These are phyloP conservation scores for Pontoporia blainvillei DNA, from an alignment of 2,113 vertebrate species.

Conservation along the genomic window DNA sequence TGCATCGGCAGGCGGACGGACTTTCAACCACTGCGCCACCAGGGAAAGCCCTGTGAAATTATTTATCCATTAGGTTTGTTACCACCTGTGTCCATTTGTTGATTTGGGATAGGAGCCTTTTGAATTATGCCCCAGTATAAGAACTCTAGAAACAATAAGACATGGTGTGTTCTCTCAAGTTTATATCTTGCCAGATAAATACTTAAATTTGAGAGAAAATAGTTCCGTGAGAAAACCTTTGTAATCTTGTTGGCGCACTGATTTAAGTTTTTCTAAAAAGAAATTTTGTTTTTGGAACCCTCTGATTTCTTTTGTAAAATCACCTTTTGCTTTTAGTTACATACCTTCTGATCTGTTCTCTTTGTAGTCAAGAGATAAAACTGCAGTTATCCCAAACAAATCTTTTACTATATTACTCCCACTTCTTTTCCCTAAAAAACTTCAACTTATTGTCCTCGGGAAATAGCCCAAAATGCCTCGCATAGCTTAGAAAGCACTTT, in stretches of 20 bases:
- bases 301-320: slow-evolving; percentile 15
- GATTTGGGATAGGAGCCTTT: not conserved
- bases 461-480: not conserved
- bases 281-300: not conserved
- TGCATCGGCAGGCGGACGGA: too few species aligned
- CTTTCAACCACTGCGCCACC: too few species aligned
- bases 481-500: not conserved
- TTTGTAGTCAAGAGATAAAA: not conserved
- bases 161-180: not conserved
- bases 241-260: not conserved
- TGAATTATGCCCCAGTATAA: not conserved
- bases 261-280: not conserved
- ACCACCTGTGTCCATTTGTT: not conserved
- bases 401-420: not conserved
- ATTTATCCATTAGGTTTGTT: not conserved
- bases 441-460: not conserved
- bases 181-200: slow-evolving; percentile 16
- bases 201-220: slow-evolving; percentile 27
- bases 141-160: not conserved
- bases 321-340: slow-evolving; percentile 16
- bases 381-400: not conserved
- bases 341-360: not conserved
- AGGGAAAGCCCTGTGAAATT: not conserved
- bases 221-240: not conserved
- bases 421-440: not conserved